Evolutionary conservation across 2,888 invertebrate species (phyloP).

Genomic region (Drosophila recens): DNA sequence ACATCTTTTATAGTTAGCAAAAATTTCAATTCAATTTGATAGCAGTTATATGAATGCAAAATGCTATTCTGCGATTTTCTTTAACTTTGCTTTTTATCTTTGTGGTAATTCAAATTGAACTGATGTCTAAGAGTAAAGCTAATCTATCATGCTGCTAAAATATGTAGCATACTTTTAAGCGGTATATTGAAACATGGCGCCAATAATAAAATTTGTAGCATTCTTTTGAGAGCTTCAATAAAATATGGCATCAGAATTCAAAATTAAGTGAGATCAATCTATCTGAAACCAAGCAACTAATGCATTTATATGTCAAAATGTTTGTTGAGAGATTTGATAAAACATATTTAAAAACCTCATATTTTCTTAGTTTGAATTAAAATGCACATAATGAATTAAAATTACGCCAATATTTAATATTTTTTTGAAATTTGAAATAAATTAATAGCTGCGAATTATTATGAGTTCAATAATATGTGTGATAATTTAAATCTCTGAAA

Average conservation of each 20-base stretch:
- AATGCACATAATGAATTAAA: too few relatives aligned
- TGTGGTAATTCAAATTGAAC: not conserved
- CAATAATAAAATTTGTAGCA: not conserved
- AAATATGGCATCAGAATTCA: not conserved
- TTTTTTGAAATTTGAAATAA: not conserved
- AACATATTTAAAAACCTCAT: too few relatives aligned
- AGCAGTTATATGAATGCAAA: not conserved
- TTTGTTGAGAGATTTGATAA: too few relatives aligned
- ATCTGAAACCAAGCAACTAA: too few relatives aligned
- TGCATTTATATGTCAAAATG: too few relatives aligned
- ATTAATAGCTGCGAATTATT: too few relatives aligned
- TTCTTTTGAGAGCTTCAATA: not conserved
- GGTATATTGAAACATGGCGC: not conserved
- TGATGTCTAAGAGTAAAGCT: not conserved
- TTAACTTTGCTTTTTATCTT: not conserved
- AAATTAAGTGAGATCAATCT: too few relatives aligned
- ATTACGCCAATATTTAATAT: too few relatives aligned
- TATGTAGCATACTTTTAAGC: not conserved
- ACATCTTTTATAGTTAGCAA: slow-evolving; percentile 5
- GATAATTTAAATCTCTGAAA: not conserved
- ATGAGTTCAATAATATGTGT: too few relatives aligned
- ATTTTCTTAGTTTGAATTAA: too few relatives aligned
- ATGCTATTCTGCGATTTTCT: slow-evolving; percentile 17
- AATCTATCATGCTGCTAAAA: too few relatives aligned
- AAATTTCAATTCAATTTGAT: slow-evolving; percentile 20